These are phyloP conservation scores for Monoplex corrugatus DNA, from an alignment of 2,888 invertebrate species.

Conservation along the genomic window DNA sequence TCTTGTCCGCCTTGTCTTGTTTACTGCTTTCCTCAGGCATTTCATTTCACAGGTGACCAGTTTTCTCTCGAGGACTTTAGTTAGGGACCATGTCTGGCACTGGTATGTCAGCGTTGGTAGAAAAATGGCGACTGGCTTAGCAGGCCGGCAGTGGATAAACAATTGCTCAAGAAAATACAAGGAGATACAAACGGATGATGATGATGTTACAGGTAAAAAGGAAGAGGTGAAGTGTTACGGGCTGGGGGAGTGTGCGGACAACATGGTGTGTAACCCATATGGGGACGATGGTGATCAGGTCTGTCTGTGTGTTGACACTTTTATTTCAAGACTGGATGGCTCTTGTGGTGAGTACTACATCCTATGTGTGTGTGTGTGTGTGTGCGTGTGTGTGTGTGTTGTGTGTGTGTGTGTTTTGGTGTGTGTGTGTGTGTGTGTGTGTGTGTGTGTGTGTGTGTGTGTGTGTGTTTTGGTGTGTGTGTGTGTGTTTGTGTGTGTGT, in stretches of 20 bases:
- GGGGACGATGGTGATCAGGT: neutral
- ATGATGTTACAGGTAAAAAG: neutral
- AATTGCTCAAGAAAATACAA: too few relatives aligned
- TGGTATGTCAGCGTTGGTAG: too few relatives aligned
- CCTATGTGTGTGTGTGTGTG: neutral
- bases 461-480: neutral
- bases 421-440: neutral
- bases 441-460: neutral
- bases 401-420: neutral
- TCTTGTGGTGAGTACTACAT: neutral
- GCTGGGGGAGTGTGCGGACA: slow-evolving; percentile 23
- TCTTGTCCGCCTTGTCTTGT: too few relatives aligned
- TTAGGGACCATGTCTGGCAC: too few relatives aligned
- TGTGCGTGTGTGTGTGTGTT: slow-evolving; percentile 2
- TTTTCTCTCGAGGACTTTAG: too few relatives aligned
- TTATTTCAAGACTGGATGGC: neutral
- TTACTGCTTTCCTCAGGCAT: too few relatives aligned
- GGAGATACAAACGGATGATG: too few relatives aligned
- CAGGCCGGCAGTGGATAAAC: too few relatives aligned
- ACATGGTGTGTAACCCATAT: neutral
- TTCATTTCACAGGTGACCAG: too few relatives aligned
- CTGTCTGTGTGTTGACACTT: neutral
- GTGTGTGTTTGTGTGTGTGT: neutral
- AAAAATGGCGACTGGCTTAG: too few relatives aligned
- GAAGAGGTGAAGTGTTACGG: slow-evolving; percentile 10